Base-by-base conservation (phyloP, 2,113 vertebrate genomes). In the Oreochromis spilurus region DNA sequence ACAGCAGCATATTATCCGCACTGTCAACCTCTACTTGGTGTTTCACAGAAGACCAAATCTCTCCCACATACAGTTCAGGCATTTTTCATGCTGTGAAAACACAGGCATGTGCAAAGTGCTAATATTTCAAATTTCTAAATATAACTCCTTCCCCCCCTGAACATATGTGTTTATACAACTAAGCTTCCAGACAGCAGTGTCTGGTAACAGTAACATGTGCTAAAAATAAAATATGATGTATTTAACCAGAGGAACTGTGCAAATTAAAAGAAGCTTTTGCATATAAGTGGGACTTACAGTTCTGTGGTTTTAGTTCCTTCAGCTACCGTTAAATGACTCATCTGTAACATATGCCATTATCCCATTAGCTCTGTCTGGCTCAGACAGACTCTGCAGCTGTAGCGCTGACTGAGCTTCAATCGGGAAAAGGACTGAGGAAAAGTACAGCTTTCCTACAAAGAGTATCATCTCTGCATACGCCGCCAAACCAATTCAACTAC, bases 241-340 rank as follows among this genome's bases (percentile, higher is more conserved):
- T 52, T 75, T 54, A 26, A 72, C 19, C 79, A 67, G 10, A 31
- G 40, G n/a, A 78, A 54, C 58, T 58, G 53, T 26, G 26, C 52
- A 79, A 87, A 93, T 87, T 75, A 83, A 86, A 88, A 85, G 34
- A 87, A 38, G 45, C 34, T 53, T 80, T 57, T 58, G 88, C 81
- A 72, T 75, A 81, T 84, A 90, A 86, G 45, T 70, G 79, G 26
- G 36, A 57, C 48, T 85, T 16, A 40, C 53, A 79, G 50, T 7
- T 24, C 45, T 87, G 87, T 19, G 85, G 89, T 91, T 91, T 87
- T 52, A 85, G 58, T 83, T 87, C 87, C 65, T 91, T 84, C 67
- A 87, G 13, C 84, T 89, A 65, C 52, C 79, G 86, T 87, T 82
- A 89, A 91, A 87, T 90, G 87, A 92, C 89, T 94, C 93, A 90